phyloP scores from a whole-genome alignment of 2,113 vertebrate species.

The Cettia cetti region DNA sequence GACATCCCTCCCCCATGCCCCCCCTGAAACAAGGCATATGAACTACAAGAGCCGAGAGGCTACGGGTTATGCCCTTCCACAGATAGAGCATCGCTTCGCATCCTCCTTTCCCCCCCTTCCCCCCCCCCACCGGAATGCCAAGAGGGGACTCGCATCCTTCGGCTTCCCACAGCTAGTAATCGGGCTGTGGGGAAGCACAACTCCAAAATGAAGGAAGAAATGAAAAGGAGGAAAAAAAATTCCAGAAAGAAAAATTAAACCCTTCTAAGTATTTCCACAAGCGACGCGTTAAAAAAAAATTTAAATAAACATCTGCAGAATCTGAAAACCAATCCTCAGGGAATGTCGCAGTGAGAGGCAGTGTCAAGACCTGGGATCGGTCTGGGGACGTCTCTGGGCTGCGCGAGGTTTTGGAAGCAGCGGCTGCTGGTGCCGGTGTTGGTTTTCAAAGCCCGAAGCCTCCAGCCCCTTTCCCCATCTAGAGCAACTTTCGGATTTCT shows the following conservation, averaged over 20 bases:
- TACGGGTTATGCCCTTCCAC: background rate
- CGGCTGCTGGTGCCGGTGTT: background rate
- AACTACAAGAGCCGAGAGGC: background rate
- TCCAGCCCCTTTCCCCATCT: background rate
- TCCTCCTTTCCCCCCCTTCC: background rate
- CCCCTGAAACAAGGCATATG: background rate
- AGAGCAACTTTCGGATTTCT: conserved; percentile 10
- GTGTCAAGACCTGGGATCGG: background rate
- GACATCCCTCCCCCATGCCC: background rate
- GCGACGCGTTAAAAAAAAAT: background rate
- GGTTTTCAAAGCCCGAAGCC: conserved; percentile 31
- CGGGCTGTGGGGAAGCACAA: background rate
- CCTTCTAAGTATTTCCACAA: background rate
- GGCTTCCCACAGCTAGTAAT: background rate
- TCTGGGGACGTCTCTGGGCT: background rate
- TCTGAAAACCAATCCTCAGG: background rate
- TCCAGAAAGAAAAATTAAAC: background rate
- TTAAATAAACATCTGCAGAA: background rate
- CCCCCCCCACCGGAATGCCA: background rate
- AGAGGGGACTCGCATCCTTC: background rate
- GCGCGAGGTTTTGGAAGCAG: background rate
- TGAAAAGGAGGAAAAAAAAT: background rate
- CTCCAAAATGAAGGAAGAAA: background rate
- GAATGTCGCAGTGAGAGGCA: background rate
- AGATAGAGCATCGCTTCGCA: background rate